phyloP scores from a whole-genome alignment of 2,113 vertebrate genomes.

The Campylomormyrus numenius region DNA sequence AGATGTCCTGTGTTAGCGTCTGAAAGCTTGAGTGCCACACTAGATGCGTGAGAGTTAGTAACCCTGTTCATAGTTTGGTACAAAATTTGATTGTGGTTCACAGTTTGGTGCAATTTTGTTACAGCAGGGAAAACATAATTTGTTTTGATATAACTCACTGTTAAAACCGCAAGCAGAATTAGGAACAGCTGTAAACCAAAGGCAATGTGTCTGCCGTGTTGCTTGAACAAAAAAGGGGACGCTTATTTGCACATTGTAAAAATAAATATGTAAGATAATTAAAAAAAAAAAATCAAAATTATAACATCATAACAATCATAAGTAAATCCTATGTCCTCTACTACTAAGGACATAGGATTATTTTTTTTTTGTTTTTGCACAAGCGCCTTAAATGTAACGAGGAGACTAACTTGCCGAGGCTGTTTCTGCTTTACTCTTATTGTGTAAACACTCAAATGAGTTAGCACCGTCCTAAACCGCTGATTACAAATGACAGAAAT shows the following conservation, averaged over 20 bases:
- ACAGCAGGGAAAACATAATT: background rate
- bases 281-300: background rate
- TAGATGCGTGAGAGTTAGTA: background rate
- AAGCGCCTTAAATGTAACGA: background rate
- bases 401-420: background rate
- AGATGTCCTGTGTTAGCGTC: background rate
- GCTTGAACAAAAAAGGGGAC: background rate
- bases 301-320: background rate
- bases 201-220: background rate
- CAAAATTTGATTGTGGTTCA: background rate
- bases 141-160: background rate
- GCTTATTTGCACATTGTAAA: background rate
- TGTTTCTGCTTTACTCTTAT: background rate
- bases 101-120: background rate
- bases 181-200: background rate
- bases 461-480: background rate
- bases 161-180: background rate
- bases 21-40: background rate
- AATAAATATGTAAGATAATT: background rate
- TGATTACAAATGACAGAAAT: background rate
- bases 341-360: background rate
- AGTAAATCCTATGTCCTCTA: background rate
- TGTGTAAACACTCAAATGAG: background rate
- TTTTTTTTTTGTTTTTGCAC: background rate
- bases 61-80: background rate